Evolutionary conservation across 2,888 invertebrate genomes (phyloP).

Genomic region (Atethmia centrago): DNA sequence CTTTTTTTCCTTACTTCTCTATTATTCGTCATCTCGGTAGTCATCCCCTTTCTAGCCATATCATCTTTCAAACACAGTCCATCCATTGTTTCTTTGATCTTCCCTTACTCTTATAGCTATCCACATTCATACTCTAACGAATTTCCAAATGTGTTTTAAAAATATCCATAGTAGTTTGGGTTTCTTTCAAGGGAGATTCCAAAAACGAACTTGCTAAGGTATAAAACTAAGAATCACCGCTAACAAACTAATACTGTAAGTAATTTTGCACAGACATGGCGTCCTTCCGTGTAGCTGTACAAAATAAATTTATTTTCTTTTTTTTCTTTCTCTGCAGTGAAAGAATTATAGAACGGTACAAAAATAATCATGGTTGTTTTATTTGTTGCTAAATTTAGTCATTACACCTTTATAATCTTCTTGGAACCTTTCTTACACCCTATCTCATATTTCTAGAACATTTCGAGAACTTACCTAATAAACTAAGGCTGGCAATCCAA

Average conservation of each 20-base stretch:
- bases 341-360: neutral
- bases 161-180: neutral
- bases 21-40: no score
- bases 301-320: no score
- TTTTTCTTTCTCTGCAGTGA: no score
- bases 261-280: neutral
- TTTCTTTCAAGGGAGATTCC: neutral
- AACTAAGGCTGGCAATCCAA: conserved; percentile 95
- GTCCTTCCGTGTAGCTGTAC: no score
- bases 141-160: neutral
- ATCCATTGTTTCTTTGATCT: no score
- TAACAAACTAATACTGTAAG: neutral
- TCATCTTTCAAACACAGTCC: no score
- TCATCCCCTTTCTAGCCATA: no score
- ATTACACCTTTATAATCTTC: no score
- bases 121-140: no score
- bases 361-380: neutral
- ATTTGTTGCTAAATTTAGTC: neutral
- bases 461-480: conserved; percentile 84
- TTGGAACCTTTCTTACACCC: neutral
- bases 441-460: neutral
- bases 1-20: no score
- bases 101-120: no score
- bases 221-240: neutral
- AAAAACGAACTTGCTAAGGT: neutral